These are phyloP conservation scores for Pristis pectinata DNA, from an alignment of 2,797 vertebrate species.

Conservation along the genomic window DNA sequence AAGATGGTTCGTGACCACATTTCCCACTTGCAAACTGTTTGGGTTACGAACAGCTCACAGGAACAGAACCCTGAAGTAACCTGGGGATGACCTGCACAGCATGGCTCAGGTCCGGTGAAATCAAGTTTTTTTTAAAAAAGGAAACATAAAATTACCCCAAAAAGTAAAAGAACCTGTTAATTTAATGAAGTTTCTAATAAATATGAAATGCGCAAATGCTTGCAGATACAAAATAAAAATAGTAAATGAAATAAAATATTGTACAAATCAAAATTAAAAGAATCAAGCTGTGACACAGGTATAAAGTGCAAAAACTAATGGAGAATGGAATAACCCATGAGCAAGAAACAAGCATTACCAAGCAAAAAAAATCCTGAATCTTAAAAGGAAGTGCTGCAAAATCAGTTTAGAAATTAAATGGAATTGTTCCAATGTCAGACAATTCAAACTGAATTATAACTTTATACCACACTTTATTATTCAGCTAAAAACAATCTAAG, in stretches of 20 bases:
- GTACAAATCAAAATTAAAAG: background rate
- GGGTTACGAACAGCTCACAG: too few relatives aligned
- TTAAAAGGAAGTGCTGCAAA: background rate
- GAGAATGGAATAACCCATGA: background rate
- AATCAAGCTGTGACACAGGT: background rate
- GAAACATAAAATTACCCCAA: background rate
- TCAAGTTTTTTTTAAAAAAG: background rate
- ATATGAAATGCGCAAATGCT: background rate
- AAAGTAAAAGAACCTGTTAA: background rate
- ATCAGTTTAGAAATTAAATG: background rate
- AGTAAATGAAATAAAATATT: background rate
- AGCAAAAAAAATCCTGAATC: background rate
- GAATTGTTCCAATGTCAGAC: background rate
- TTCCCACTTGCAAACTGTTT: too few relatives aligned
- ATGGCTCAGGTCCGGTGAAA: background rate
- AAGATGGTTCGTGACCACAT: too few relatives aligned
- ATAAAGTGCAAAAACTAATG: background rate
- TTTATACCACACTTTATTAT: background rate
- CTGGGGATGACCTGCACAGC: background rate
- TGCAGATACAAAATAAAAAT: background rate
- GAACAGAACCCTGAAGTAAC: too few relatives aligned
- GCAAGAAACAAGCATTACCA: background rate
- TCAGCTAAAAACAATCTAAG: background rate
- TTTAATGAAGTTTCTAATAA: background rate
- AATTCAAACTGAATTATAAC: background rate